Base-by-base conservation (phyloP, 2,113 vertebrate species). In the Boleophthalmus pectinirostris region DNA sequence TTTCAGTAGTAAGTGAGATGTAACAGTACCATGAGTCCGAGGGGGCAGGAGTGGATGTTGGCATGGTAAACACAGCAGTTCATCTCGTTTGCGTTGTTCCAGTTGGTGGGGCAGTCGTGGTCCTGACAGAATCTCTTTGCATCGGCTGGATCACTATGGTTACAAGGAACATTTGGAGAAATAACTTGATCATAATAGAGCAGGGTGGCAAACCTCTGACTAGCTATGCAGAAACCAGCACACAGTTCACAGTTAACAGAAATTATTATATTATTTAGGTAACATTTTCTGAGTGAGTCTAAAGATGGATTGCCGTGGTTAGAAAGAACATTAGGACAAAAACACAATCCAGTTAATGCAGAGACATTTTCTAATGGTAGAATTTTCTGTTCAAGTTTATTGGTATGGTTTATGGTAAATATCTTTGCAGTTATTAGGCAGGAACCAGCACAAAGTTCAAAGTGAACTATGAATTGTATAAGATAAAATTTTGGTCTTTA, bases 21-120 rank as follows among this genome's bases (percentile, higher is more conserved):
- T 12, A 64, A 43, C 18, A 61, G 25, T 38, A n/a, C 88, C 86
- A 91, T 89, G 72, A 92, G 85, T 16, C 73, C 87, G 0, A 77
- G 86, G 4, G 77, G 89, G 69, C 88, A 93, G 43, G 81, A 92
- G 24, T 75, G 92, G 72, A 92, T 92, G 83, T 93, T 94, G 66
- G 75, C 78, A 5, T 90, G 87, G 84, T 93, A 92, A 60, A 94
- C 75, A 0, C 79, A 94, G 78, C 81, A 91, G 90, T 94, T 93
- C 81, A 93, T 87, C 70, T 88, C 90, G 16, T 74, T 88, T 47
- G 93, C 88, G 43, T 79, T 87, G 78, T 92, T 94, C 91, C 91
- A 93, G 75, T 94, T 91, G 21, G 84, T 60, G 0, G 91, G 94
- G 53, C 93, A 93, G 25, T 93, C 88, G 24, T 87, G 83, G 72